Conservation (phyloP, 2,797 vertebrate genomes). For the Protosalanx chinensis region DNA sequence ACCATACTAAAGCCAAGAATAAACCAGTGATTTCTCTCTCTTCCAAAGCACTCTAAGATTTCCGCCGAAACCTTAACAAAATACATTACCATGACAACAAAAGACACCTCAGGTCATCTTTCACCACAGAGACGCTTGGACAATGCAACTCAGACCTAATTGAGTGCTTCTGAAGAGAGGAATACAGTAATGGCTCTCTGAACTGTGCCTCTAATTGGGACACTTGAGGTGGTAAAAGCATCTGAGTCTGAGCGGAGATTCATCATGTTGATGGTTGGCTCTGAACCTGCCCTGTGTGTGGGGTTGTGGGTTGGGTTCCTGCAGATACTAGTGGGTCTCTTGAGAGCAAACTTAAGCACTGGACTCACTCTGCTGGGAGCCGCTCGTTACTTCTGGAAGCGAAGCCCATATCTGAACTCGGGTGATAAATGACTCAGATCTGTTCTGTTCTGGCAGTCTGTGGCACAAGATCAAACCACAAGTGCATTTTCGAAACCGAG, state of each 20-base stretch:
- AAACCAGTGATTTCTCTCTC: constrained; percentile 46
- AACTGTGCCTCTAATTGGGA: constrained; percentile 60
- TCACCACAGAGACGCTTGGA: constrained; percentile 14
- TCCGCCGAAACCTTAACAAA: constrained; percentile 45
- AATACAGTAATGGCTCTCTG: background rate
- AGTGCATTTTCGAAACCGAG: constrained; percentile 14
- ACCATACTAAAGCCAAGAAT: background rate
- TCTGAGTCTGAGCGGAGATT: constrained; percentile 54
- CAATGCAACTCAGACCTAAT: constrained; percentile 36
- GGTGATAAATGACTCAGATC: constrained; percentile 67
- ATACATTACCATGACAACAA: constrained; percentile 45
- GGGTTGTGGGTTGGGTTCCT: constrained; percentile 55
- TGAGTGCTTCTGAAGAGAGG: constrained; percentile 28
- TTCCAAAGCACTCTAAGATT: constrained; percentile 49
- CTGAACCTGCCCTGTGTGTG: constrained; percentile 52
- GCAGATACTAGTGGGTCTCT: constrained; percentile 59
- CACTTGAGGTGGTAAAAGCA: constrained; percentile 52
- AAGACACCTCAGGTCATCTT: constrained; percentile 8
- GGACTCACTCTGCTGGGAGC: constrained; percentile 35
- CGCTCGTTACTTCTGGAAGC: constrained; percentile 62
- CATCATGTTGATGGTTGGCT: constrained; percentile 66
- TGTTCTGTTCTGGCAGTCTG: constrained; percentile 45
- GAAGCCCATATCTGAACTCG: constrained; percentile 52
- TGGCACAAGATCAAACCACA: constrained; percentile 50
- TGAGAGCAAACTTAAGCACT: constrained; percentile 44